phyloP scores from a whole-genome alignment of 1,140 invertebrate genomes.

The Ceratina japonica region DNA sequence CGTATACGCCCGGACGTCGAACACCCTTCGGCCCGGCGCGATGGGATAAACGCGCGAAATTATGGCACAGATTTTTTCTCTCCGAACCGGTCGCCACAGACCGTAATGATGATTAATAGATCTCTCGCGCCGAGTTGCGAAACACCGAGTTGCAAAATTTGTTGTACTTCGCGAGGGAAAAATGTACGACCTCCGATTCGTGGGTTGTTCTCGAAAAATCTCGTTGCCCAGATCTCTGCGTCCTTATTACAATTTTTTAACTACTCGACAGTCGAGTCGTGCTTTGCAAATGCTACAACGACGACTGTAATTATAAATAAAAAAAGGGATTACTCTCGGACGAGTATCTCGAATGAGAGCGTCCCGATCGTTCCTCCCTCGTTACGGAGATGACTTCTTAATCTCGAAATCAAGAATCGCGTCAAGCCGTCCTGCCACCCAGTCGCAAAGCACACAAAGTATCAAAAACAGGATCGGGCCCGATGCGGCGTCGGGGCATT shows the following conservation, averaged over 20 bases:
- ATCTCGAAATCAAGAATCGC: not conserved
- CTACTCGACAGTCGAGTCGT: no score
- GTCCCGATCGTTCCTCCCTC: not conserved
- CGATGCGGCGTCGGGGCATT: not conserved
- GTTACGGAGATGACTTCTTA: not conserved
- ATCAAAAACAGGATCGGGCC: not conserved
- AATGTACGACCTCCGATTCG: no score
- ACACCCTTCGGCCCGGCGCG: not conserved
- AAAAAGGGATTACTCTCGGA: no score
- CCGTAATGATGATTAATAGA: constrained; percentile 33
- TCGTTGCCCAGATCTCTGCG: no score
- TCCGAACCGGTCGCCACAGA: not conserved
- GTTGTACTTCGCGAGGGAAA: no score
- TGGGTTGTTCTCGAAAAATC: no score
- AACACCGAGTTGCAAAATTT: no score
- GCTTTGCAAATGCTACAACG: no score
- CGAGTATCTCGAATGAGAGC: not conserved
- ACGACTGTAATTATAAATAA: no score
- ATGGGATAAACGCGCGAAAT: constrained; percentile 23
- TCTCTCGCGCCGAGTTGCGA: not conserved
- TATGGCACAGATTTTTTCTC: not conserved
- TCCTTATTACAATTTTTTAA: no score
- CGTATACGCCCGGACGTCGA: constrained; percentile 12
- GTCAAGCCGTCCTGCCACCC: not conserved
- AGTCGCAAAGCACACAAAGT: not conserved